Percentiles rank a stretch among this genome's conserved stretches.
These are phyloP conservation scores for Callocephalon fimbriatum DNA, from an alignment of 2,113 vertebrate species.

Conservation along the genomic window DNA sequence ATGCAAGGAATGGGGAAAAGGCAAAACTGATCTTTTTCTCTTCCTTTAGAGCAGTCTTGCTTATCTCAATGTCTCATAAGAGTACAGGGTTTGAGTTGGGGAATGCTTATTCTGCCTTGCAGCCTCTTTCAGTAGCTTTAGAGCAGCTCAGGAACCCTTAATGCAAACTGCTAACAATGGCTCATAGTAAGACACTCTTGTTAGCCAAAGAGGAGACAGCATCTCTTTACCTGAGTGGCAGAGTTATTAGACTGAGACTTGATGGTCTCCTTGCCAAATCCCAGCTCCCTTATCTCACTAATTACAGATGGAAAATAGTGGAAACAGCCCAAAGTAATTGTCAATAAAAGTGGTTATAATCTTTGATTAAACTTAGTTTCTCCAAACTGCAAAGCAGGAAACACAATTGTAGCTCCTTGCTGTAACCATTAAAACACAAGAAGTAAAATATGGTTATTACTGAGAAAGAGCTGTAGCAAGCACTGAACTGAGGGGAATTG, in stretches of 20 bases:
- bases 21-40: neutral
- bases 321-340: neutral
- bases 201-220: neutral
- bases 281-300: conserved; percentile 50
- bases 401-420: rapidly evolving
- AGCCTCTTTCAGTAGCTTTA: neutral
- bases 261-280: conserved; percentile 4
- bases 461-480: neutral
- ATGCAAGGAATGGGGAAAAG: neutral
- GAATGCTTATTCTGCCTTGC: neutral
- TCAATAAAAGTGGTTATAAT: neutral
- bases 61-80: neutral
- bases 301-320: conserved; percentile 14
- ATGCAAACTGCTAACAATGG: neutral
- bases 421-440: neutral
- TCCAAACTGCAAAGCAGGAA: neutral
- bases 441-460: neutral
- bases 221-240: neutral
- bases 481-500: neutral
- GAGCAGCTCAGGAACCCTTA: neutral
- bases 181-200: neutral
- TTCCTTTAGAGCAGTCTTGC: neutral
- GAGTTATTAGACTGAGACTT: conserved; percentile 30
- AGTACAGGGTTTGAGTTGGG: neutral
- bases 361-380: neutral